phyloP scores from a whole-genome alignment of 2,113 vertebrate species.

The Promerops cafer region DNA sequence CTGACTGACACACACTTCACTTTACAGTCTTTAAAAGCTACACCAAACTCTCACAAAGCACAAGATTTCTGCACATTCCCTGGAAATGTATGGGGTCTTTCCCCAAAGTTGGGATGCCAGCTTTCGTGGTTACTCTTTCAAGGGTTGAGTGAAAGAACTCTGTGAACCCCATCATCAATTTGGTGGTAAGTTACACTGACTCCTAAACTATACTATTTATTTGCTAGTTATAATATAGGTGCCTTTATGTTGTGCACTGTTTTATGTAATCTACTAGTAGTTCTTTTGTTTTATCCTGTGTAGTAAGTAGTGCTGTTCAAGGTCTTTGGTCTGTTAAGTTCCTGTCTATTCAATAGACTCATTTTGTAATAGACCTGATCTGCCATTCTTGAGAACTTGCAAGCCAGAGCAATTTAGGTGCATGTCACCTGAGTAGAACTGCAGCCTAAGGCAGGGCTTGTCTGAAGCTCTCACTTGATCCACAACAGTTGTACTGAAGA shows the following conservation, averaged over 20 bases:
- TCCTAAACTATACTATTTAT: background rate
- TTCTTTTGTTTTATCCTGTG: background rate
- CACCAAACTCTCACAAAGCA: background rate
- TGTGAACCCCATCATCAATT: background rate
- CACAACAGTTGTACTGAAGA: background rate
- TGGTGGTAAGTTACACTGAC: background rate
- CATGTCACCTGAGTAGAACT: background rate
- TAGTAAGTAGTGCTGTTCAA: background rate
- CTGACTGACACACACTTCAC: background rate
- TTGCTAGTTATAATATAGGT: too few relatives aligned
- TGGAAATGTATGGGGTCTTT: background rate
- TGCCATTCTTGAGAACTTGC: background rate
- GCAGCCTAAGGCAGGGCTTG: background rate
- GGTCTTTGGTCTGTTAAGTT: background rate
- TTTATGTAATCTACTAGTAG: background rate
- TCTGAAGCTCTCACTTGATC: background rate
- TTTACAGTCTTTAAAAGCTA: background rate
- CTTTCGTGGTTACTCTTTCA: rapidly evolving
- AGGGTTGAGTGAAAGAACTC: background rate
- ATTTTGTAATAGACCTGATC: background rate
- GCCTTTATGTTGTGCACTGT: rapidly evolving
- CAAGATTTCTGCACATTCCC: background rate
- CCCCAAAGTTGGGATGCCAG: background rate
- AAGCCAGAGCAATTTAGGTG: background rate
- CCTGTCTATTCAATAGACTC: background rate